Evolutionary conservation across 2,113 vertebrate genomes (phyloP).

Genomic region (Dipodomys stephensi): DNA sequence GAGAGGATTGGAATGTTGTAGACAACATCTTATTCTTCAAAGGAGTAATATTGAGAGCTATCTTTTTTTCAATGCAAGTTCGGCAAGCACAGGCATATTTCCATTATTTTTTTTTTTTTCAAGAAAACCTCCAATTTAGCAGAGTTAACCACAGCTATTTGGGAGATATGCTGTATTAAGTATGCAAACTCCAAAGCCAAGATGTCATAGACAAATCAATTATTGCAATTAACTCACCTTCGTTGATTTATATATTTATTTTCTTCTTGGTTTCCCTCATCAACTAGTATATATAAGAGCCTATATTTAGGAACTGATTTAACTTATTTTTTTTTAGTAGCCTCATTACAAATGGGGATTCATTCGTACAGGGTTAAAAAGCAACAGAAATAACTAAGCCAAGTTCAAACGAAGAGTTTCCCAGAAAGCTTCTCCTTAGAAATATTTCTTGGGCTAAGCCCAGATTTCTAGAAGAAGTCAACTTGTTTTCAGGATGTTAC

Average conservation of each 20-base stretch:
- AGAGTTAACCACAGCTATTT: constrained; percentile 49
- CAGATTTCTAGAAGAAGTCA: constrained; percentile 15
- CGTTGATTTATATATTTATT: background rate
- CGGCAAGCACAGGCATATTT: background rate
- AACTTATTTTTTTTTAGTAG: constrained; percentile 1
- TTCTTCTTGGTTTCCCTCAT: constrained; percentile 21
- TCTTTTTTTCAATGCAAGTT: constrained; percentile 1
- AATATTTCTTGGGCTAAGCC: background rate
- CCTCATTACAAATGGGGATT: constrained; percentile 48
- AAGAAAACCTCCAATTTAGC: constrained; percentile 33
- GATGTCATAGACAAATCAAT: constrained; percentile 9
- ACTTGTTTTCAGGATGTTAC: constrained; percentile 30
- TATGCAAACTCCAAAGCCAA: background rate
- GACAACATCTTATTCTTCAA: background rate
- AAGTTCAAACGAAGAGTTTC: constrained; percentile 64
- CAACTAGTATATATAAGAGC: background rate
- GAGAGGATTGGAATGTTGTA: background rate
- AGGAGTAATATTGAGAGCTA: constrained; percentile 18
- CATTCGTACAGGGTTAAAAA: constrained; percentile 3
- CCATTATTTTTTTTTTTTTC: constrained; percentile 26
- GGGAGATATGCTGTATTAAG: background rate
- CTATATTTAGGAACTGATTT: background rate
- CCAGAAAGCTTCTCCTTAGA: constrained; percentile 20
- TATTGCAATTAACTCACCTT: background rate
- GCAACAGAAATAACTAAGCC: background rate